Evolutionary conservation across 1,140 invertebrate genomes (phyloP), one percentile per base, ranked within the genome.

Genomic region (Helicoverpa armigera): DNA sequence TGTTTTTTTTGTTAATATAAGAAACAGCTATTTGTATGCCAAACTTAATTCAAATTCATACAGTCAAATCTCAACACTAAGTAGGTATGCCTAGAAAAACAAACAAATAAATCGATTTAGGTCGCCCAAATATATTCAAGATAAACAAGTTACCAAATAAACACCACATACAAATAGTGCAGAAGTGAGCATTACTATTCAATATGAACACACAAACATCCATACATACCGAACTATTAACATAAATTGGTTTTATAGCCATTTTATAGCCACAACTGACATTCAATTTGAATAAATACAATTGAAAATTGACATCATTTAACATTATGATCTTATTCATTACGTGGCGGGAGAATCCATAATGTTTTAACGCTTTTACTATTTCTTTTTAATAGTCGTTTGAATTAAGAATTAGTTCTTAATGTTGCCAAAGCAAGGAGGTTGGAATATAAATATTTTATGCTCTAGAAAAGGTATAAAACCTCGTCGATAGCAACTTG

Each of bases 241-340:
- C 73, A 76, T 76, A 76, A 76, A 76, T 76, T 76, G 73, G 13
- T 76, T 76, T 76, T 76, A 76, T 63, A 43, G 54, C 73, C 18
- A 50, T 76, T 76, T 76, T 76, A 76, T 76, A 51, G 43, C 73
- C 29, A 35, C 73, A n/a, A 29, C 58, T 18, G 73, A 76, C 35
- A 63, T 76, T 76, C 18, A 63, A 76, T 76, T 76, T 76, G 61
- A 76, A 76, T 76, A 76, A 56, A 76, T 61, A 61, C 56, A 61
- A 76, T 76, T 76, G 73, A 61, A 76, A 76, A 76, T 61, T 63
- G 73, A 23, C 58, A 76, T 63, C 73, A 51, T 50, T 50, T 35
- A 18, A 48, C 16, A 29, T 60, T 76, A 76, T 50, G 16, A 74
- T 35, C 50, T 29, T 54, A 51, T 72, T 54, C 23, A 18, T n/a